A percentile compares a stretch with the other conserved stretches of the same genome.
These are phyloP conservation scores for Exocentrus adspersus DNA, from an alignment of 2,888 invertebrate genomes.

Conservation along the genomic window DNA sequence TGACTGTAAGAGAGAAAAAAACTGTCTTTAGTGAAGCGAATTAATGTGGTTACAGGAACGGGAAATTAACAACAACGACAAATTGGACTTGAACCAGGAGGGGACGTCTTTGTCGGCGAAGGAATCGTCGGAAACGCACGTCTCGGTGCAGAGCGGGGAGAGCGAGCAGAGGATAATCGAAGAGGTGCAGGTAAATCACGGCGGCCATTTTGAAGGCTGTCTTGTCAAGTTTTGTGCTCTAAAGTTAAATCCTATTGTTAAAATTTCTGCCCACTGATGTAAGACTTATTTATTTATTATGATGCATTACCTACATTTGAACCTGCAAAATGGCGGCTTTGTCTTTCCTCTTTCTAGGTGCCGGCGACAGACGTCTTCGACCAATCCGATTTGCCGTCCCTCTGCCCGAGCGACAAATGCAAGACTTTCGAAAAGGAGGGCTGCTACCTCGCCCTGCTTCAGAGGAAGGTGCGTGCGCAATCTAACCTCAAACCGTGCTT, in stretches of 20 bases:
- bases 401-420: constrained; percentile 68
- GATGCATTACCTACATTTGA: too few relatives aligned
- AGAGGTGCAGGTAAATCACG: not conserved
- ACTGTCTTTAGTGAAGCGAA: too few relatives aligned
- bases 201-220: too few relatives aligned
- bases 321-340: too few relatives aligned
- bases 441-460: constrained; percentile 74
- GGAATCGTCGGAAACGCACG: not conserved
- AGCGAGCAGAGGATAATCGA: not conserved
- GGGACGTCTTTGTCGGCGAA: not conserved
- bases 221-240: too few relatives aligned
- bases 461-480: constrained; percentile 69
- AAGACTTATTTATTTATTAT: too few relatives aligned
- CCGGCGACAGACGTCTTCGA: constrained; percentile 79
- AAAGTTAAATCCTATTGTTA: too few relatives aligned
- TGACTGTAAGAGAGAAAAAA: constrained; percentile 3
- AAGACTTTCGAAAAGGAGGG: constrained; percentile 67
- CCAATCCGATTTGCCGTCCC: constrained; percentile 68
- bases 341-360: too few relatives aligned
- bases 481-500: not conserved
- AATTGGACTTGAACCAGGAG: constrained; percentile 34
- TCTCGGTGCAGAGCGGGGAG: not conserved
- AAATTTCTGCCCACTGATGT: too few relatives aligned
- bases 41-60: constrained; percentile 46
- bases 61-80: constrained; percentile 57